Conservation (phyloP, 2,888 invertebrate species). For the Latrodectus elegans region DNA sequence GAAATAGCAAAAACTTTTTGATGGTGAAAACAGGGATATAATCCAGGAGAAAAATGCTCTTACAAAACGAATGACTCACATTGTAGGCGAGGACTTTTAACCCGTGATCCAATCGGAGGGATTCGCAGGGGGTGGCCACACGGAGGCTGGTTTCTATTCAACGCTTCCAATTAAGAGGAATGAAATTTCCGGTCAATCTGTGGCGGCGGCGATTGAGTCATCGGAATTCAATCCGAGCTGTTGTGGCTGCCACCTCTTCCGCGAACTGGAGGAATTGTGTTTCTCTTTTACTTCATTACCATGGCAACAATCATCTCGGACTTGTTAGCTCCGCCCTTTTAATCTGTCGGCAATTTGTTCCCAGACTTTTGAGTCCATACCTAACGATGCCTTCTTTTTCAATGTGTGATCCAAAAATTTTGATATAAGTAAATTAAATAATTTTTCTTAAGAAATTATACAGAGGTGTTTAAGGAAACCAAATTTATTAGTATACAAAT, state of each 20-base stretch:
- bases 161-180: slow-evolving; percentile 55
- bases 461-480: no score
- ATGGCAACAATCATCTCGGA: no score
- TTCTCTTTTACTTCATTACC: slow-evolving; percentile 3
- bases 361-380: no score
- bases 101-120: slow-evolving; percentile 43
- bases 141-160: no score
- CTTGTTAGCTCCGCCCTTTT: no score
- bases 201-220: slow-evolving; percentile 51
- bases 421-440: no score
- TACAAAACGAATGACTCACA: slow-evolving; percentile 53
- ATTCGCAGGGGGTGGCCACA: slow-evolving; percentile 7
- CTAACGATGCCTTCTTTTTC: no score
- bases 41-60: neutral
- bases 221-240: slow-evolving; percentile 54
- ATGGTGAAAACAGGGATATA: neutral
- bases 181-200: slow-evolving; percentile 55
- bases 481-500: no score
- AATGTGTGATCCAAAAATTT: no score
- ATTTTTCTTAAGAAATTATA: no score
- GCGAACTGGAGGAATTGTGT: neutral
- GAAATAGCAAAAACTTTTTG: neutral
- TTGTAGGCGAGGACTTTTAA: slow-evolving; percentile 49
- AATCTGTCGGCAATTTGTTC: no score
- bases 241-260: slow-evolving; percentile 40